phyloP scores from a whole-genome alignment of 2,888 invertebrate genomes.

The Lomographa bimaculata region DNA sequence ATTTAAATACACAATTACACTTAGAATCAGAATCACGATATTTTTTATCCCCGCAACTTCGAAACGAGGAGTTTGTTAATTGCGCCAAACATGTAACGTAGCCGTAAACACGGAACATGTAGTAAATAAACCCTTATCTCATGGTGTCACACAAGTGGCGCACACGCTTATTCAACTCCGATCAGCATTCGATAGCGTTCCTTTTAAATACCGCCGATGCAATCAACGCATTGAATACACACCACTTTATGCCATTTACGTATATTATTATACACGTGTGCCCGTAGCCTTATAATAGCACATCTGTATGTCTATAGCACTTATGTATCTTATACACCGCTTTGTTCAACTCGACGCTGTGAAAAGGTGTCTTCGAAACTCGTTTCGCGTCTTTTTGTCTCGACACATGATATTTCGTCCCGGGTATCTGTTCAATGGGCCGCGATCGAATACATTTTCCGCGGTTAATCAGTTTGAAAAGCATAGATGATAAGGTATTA shows the following conservation, averaged over 20 bases:
- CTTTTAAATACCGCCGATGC: slow-evolving; percentile 52
- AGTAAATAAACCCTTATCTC: slow-evolving; percentile 12
- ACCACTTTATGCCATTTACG: slow-evolving; percentile 1
- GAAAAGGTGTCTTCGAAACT: slow-evolving; percentile 45
- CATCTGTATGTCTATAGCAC: background rate
- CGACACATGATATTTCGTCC: slow-evolving; percentile 27
- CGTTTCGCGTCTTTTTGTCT: slow-evolving; percentile 35
- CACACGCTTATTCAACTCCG: slow-evolving; percentile 25
- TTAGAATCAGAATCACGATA: too few species aligned
- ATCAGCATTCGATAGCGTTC: slow-evolving; percentile 69
- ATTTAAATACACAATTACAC: too few species aligned
- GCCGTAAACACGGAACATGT: too few species aligned
- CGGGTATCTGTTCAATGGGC: slow-evolving; percentile 26
- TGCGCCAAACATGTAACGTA: too few species aligned
- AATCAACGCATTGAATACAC: slow-evolving; percentile 37
- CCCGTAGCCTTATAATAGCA: too few species aligned
- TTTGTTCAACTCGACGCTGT: slow-evolving; percentile 44
- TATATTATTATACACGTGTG: slow-evolving; percentile 3
- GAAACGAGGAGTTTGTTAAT: too few species aligned
- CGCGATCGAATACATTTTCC: slow-evolving; percentile 25
- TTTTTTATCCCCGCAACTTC: too few species aligned
- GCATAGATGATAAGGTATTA: too few species aligned
- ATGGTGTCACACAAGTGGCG: slow-evolving; percentile 23
- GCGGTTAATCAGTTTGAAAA: slow-evolving; percentile 13
- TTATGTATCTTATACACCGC: slow-evolving; percentile 29